Base-by-base conservation (phyloP, 2,888 invertebrate species). In the Brenthis ino region DNA sequence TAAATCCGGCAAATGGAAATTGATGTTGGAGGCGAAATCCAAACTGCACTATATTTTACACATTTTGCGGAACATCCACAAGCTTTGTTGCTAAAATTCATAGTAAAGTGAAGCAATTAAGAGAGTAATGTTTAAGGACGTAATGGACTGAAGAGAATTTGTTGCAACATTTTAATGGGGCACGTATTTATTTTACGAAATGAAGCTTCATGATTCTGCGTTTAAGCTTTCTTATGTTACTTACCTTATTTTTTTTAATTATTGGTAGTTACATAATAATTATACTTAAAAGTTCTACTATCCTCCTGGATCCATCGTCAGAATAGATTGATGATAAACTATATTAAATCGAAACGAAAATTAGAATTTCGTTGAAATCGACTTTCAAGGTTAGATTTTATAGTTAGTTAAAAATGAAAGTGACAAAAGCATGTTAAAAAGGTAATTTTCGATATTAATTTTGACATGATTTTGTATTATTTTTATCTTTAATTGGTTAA, bases 101-200 rank as follows among this genome's bases (percentile, higher is more conserved):
- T 84, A 84, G 86, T 88, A 87, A 90, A 83, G 86, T 89, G 87
- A 88, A 89, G 87, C 87, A 91, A 89, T 91, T 89, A 90, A 84
- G 85, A 81, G 82, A 82, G 85, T 87, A 87, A 89, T 87, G 86
- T 89, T 85, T 87, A 89, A 88, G 85, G 84, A 86, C 85, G 86
- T 88, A 88, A 88, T 88, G 85, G 85, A 88, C 86, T 89, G 88
- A 87, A 84, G 85, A 82, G 86, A 88, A 89, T 88, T 89, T 86
- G 86, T 87, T 85, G 85, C 79, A 84, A 82, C 84, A 82, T 85
- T 86, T 85, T 86, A 89, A 89, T 72, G 85, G 86, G 83, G 80
- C 77, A 79, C 80, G 80, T 89, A 87, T 88, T 88, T 87, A 85
- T 83, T 85, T 85, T 85, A 79, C 82, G 82, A 84, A 88, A 86